phyloP scores from a whole-genome alignment of 2,113 vertebrate species.

The Brienomyrus longianalis region DNA sequence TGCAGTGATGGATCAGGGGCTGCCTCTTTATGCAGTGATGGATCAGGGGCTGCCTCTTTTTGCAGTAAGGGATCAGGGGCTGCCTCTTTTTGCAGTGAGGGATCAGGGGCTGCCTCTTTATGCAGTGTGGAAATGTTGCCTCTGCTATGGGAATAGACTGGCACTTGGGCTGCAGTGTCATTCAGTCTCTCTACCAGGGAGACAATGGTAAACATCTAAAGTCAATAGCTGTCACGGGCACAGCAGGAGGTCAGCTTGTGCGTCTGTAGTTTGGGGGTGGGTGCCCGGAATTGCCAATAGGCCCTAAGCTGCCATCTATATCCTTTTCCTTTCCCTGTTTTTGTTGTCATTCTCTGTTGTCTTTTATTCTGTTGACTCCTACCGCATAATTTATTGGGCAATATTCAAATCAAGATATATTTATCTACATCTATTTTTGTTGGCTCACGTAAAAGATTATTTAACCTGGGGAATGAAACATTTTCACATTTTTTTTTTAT shows the following conservation, averaged over 20 bases:
- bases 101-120: slow-evolving; percentile 37
- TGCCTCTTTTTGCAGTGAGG: slow-evolving; percentile 37
- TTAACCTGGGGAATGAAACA: neutral
- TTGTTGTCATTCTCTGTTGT: neutral
- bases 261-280: slow-evolving; percentile 18
- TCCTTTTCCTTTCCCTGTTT: neutral
- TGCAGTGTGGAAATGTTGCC: slow-evolving; percentile 32
- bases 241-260: slow-evolving; percentile 24
- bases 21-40: slow-evolving; percentile 12
- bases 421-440: neutral
- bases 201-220: slow-evolving; percentile 46
- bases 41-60: slow-evolving; percentile 37
- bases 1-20: slow-evolving; percentile 18
- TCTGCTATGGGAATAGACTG: slow-evolving; percentile 17
- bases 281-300: neutral
- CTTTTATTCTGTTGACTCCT: neutral
- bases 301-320: neutral
- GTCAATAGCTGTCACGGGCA: slow-evolving; percentile 51
- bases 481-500: neutral
- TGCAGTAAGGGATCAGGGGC: slow-evolving; percentile 39
- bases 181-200: slow-evolving; percentile 39
- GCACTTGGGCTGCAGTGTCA: slow-evolving; percentile 41
- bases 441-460: neutral
- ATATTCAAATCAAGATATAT: neutral
- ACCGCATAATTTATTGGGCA: neutral